Evolutionary conservation across 2,888 invertebrate genomes (phyloP).

Genomic region (Gymnosoma rotundatum): DNA sequence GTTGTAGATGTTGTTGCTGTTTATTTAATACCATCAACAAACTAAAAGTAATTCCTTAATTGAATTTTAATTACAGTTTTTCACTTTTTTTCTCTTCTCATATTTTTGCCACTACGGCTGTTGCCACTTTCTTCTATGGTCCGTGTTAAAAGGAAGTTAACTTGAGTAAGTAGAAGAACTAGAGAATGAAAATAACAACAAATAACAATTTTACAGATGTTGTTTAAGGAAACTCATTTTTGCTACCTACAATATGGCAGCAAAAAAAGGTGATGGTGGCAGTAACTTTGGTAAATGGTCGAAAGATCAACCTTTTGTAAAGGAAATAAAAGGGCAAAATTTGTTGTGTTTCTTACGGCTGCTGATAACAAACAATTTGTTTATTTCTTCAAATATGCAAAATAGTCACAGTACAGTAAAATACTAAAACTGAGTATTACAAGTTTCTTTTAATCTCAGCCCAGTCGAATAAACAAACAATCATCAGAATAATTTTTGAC

Average conservation of each 20-base stretch:
- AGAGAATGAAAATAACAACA: slow-evolving; percentile 45
- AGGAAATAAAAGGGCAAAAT: slow-evolving; percentile 51
- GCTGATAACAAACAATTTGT: slow-evolving; percentile 61
- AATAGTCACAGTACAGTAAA: slow-evolving; percentile 58
- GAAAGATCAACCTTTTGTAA: slow-evolving; percentile 55
- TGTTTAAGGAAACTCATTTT: slow-evolving; percentile 48
- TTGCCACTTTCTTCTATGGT: slow-evolving; percentile 44
- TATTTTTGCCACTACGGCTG: slow-evolving; percentile 47
- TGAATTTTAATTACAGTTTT: slow-evolving; percentile 75
- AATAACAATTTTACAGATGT: slow-evolving; percentile 68
- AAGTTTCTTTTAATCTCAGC: slow-evolving; percentile 52
- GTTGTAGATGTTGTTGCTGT: slow-evolving; percentile 30
- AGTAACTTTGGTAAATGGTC: slow-evolving; percentile 16
- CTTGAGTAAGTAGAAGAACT: slow-evolving; percentile 14
- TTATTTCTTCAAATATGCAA: slow-evolving; percentile 70
- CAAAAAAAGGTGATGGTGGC: slow-evolving; percentile 42
- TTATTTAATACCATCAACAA: slow-evolving; percentile 64
- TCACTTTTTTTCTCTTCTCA: slow-evolving; percentile 59
- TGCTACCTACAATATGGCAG: slow-evolving; percentile 27
- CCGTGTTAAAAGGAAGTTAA: slow-evolving; percentile 43
- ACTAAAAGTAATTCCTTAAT: slow-evolving; percentile 73
- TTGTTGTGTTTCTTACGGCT: slow-evolving; percentile 25
- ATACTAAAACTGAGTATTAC: slow-evolving; percentile 70
- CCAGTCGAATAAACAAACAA: slow-evolving; percentile 57
- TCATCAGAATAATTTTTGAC: slow-evolving; percentile 50